Evolutionary conservation across 2,797 vertebrate genomes (phyloP).

Genomic region (Rousettus madagascariensis): DNA sequence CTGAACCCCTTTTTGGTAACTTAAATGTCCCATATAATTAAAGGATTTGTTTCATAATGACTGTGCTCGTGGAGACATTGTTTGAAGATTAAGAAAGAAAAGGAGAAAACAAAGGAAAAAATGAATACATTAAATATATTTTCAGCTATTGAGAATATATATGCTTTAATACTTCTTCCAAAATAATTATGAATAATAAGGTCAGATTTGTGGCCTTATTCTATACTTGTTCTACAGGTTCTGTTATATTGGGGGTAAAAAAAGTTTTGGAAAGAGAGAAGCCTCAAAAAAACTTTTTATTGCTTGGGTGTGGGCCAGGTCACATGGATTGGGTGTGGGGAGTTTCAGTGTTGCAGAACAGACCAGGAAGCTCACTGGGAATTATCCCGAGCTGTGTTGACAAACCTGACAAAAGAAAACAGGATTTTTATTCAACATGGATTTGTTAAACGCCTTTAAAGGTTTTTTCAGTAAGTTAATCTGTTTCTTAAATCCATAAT

Average conservation of each 20-base stretch:
- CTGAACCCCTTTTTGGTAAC: not conserved
- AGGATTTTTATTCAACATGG: conserved; percentile 88
- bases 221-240: conserved; percentile 62
- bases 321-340: conserved; percentile 88
- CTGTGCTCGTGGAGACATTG: conserved; percentile 31
- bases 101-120: conserved; percentile 5
- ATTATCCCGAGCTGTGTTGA: conserved; percentile 87
- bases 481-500: conserved; percentile 52
- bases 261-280: conserved; percentile 61
- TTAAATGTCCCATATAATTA: conserved; percentile 42
- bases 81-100: conserved; percentile 46
- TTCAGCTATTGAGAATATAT: conserved; percentile 9
- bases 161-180: conserved; percentile 33
- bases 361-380: conserved; percentile 88
- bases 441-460: conserved; percentile 93
- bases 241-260: not conserved
- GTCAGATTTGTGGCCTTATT: conserved; percentile 25
- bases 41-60: conserved; percentile 5
- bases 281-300: conserved; percentile 75
- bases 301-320: conserved; percentile 81
- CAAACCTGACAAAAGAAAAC: conserved; percentile 84
- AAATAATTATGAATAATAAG: conserved; percentile 49
- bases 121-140: conserved; percentile 15
- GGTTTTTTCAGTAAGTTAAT: conserved; percentile 93
- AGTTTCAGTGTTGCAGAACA: conserved; percentile 80